Evolutionary conservation across 2,113 vertebrate genomes (phyloP).

Genomic region (Steatornis caripensis): DNA sequence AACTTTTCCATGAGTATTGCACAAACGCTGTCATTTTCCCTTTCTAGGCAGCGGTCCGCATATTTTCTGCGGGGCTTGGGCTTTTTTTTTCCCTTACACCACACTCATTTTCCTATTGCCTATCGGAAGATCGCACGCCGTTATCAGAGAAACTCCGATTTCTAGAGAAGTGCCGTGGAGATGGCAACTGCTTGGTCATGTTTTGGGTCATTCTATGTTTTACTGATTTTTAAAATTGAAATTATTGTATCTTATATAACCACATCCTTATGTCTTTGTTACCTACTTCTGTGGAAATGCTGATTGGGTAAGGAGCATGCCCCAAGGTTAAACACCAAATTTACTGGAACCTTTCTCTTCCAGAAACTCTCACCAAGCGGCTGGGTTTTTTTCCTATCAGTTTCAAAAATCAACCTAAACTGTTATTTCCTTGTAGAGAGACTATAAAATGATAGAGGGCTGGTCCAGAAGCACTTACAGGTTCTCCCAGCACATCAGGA

Average conservation of each 20-base stretch:
- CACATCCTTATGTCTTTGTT: neutral
- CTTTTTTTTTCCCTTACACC: neutral
- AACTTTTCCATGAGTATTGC: neutral
- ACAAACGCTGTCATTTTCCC: neutral
- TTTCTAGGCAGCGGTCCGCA: neutral
- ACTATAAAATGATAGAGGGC: conserved; percentile 57
- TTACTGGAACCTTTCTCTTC: conserved; percentile 59
- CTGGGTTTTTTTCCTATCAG: neutral
- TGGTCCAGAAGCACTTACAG: neutral
- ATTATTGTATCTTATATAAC: no score
- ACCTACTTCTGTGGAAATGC: neutral
- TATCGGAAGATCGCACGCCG: fast-evolving
- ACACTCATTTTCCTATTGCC: neutral
- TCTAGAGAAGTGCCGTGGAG: neutral
- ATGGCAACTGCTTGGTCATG: neutral
- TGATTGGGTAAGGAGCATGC: neutral
- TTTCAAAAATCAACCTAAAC: conserved; percentile 30
- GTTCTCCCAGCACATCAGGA: neutral
- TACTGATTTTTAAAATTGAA: neutral
- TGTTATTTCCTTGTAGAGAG: conserved; percentile 55
- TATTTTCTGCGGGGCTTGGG: neutral
- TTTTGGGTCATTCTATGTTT: neutral
- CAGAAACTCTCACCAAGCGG: neutral
- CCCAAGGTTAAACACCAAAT: neutral
- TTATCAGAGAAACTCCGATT: neutral